Conservation (phyloP, 2,797 vertebrate species). For the Cetoscarus ocellatus region DNA sequence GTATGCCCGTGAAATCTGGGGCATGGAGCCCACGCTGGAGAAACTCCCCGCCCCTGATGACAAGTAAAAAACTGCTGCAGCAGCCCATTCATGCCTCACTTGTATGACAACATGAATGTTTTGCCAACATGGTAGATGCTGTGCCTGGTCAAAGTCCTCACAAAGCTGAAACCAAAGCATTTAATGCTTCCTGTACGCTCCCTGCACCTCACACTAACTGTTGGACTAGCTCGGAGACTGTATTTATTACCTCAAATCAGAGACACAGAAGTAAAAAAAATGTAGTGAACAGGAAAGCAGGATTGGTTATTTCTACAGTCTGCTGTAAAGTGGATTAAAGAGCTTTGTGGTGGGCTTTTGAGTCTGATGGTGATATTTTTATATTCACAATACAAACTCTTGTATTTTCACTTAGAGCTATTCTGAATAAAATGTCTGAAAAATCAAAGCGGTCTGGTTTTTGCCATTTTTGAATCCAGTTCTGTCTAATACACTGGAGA, state of each 20-base stretch:
- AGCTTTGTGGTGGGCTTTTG: slow-evolving; percentile 56
- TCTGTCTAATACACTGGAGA: too few relatives aligned
- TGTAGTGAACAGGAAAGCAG: slow-evolving; percentile 4
- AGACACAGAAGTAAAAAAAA: slow-evolving; percentile 5
- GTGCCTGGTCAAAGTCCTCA: slow-evolving; percentile 27
- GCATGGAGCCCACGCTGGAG: slow-evolving; percentile 88
- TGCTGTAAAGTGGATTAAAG: slow-evolving; percentile 36
- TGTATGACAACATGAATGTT: background rate
- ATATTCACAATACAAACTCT: slow-evolving; percentile 49
- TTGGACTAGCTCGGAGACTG: slow-evolving; percentile 17
- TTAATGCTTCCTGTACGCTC: slow-evolving; percentile 3
- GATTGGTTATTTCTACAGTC: slow-evolving; percentile 10
- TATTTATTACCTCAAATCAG: slow-evolving; percentile 29
- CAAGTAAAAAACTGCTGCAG: background rate
- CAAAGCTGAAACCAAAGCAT: slow-evolving; percentile 22
- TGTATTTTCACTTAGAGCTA: slow-evolving; percentile 58
- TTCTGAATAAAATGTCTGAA: slow-evolving; percentile 73
- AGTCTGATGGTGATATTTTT: slow-evolving; percentile 54
- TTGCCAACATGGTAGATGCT: slow-evolving; percentile 20
- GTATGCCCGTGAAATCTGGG: slow-evolving; percentile 95
- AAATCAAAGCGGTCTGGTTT: slow-evolving; percentile 15
- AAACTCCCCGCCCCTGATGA: slow-evolving; percentile 88
- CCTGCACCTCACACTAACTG: slow-evolving; percentile 17
- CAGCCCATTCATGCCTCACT: background rate
- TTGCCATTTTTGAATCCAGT: background rate